phyloP scores from a whole-genome alignment of 2,797 vertebrate genomes.

The Lophotriccus pileatus region DNA sequence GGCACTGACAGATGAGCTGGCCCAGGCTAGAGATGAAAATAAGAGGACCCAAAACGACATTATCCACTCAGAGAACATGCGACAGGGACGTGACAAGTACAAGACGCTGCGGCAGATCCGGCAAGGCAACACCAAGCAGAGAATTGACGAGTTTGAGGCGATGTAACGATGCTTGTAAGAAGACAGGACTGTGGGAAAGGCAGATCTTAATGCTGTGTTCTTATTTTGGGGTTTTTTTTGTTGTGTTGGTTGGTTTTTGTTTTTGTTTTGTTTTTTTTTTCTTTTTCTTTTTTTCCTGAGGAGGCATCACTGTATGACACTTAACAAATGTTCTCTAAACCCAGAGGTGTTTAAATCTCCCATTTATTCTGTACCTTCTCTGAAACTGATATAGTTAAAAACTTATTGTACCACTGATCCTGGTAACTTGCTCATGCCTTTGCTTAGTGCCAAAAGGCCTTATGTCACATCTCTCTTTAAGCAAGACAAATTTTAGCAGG shows the following conservation, averaged over 20 bases:
- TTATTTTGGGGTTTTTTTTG: slow-evolving; percentile 64
- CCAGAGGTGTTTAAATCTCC: slow-evolving; percentile 24
- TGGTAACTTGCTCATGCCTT: slow-evolving; percentile 49
- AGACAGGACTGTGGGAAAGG: slow-evolving; percentile 30
- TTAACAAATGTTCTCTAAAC: slow-evolving; percentile 10
- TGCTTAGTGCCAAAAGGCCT: slow-evolving; percentile 78
- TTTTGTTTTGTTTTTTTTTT: not conserved
- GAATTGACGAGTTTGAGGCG: slow-evolving; percentile 95
- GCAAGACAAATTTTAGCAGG: slow-evolving; percentile 22
- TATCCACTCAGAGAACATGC: slow-evolving; percentile 89
- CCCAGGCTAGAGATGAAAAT: slow-evolving; percentile 87
- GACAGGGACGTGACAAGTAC: slow-evolving; percentile 93
- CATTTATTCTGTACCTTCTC: not conserved
- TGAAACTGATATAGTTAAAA: slow-evolving; percentile 1
- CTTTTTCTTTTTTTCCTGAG: not conserved
- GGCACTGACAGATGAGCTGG: slow-evolving; percentile 89
- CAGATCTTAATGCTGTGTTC: slow-evolving; percentile 46
- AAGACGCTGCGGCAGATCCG: slow-evolving; percentile 95
- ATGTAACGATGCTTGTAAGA: slow-evolving; percentile 74
- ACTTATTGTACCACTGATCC: not conserved
- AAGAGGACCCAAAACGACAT: slow-evolving; percentile 92
- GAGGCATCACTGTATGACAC: not conserved
- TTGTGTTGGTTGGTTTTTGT: not conserved
- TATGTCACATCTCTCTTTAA: slow-evolving; percentile 29
- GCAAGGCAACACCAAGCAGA: slow-evolving; percentile 97